Conservation (phyloP, 2,888 invertebrate genomes). For the Catocala fraxini region DNA sequence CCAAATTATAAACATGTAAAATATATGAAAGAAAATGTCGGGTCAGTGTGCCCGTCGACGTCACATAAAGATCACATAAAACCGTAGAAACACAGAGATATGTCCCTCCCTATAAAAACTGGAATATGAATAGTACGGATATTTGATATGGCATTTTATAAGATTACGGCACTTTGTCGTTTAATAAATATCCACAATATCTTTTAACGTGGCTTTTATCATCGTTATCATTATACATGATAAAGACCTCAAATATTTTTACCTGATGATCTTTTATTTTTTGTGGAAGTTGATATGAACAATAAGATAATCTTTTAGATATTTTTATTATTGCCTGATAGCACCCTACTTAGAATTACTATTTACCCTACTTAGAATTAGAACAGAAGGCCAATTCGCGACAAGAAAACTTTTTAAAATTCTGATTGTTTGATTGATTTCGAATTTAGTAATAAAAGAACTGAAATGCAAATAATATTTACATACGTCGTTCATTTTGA, state of each 20-base stretch:
- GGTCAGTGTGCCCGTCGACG: constrained; percentile 66
- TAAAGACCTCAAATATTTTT: background rate
- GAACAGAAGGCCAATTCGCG: too few species aligned
- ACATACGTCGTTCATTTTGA: too few species aligned
- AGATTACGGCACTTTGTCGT: constrained; percentile 69
- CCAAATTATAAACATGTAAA: constrained; percentile 67
- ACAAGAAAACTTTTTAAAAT: too few species aligned
- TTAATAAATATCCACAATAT: constrained; percentile 64
- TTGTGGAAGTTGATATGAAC: too few species aligned
- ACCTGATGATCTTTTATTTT: too few species aligned
- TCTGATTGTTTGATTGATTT: too few species aligned
- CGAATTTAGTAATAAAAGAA: too few species aligned
- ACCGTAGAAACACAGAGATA: constrained; percentile 76
- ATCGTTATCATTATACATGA: constrained; percentile 21
- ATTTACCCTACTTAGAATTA: too few species aligned
- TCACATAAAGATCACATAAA: constrained; percentile 78
- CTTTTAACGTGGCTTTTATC: constrained; percentile 31
- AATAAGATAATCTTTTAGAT: too few species aligned
- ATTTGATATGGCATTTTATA: constrained; percentile 77
- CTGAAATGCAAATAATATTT: too few species aligned
- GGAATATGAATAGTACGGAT: constrained; percentile 77
- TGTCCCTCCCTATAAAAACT: constrained; percentile 77
- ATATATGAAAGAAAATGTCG: constrained; percentile 57
- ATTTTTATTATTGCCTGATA: too few species aligned
- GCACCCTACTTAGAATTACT: too few species aligned